phyloP scores from a whole-genome alignment of 2,888 invertebrate species.

The Asteroscopus sphinx region DNA sequence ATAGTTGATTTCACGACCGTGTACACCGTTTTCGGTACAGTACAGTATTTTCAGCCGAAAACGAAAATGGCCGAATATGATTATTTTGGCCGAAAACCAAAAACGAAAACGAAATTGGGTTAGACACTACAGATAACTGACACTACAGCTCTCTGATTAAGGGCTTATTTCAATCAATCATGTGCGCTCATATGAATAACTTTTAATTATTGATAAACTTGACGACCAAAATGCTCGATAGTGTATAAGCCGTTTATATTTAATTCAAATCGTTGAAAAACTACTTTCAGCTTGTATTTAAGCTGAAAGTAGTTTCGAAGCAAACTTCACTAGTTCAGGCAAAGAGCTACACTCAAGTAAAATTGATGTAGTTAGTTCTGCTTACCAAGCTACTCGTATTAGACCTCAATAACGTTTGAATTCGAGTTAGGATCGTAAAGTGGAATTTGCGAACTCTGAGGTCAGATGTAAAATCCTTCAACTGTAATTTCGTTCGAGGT shows the following conservation, averaged over 20 bases:
- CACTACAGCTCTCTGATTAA: slow-evolving; percentile 33
- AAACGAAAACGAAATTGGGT: no score
- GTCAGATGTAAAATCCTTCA: slow-evolving; percentile 26
- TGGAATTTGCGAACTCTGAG: slow-evolving; percentile 21
- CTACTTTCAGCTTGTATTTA: no score
- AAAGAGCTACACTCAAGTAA: slow-evolving; percentile 17
- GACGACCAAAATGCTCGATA: slow-evolving; percentile 20
- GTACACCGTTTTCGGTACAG: no score
- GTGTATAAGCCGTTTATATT: slow-evolving; percentile 8
- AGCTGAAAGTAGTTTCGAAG: slow-evolving; percentile 5
- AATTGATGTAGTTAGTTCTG: slow-evolving; percentile 28
- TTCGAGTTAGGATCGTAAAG: slow-evolving; percentile 23
- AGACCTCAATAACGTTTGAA: slow-evolving; percentile 27
- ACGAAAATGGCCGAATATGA: no score
- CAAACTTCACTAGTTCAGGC: slow-evolving; percentile 13
- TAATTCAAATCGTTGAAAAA: slow-evolving; percentile 31
- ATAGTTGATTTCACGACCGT: no score
- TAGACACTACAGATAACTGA: slow-evolving; percentile 18
- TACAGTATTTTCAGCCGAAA: no score
- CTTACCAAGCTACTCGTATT: slow-evolving; percentile 27
- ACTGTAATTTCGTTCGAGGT: slow-evolving; percentile 17
- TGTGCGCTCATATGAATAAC: slow-evolving; percentile 20
- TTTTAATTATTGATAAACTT: slow-evolving; percentile 39
- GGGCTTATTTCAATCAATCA: slow-evolving; percentile 25
- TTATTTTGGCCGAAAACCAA: no score